Conservation (phyloP, 2,797 vertebrate genomes). For the Hapalemur alaotrensis region DNA sequence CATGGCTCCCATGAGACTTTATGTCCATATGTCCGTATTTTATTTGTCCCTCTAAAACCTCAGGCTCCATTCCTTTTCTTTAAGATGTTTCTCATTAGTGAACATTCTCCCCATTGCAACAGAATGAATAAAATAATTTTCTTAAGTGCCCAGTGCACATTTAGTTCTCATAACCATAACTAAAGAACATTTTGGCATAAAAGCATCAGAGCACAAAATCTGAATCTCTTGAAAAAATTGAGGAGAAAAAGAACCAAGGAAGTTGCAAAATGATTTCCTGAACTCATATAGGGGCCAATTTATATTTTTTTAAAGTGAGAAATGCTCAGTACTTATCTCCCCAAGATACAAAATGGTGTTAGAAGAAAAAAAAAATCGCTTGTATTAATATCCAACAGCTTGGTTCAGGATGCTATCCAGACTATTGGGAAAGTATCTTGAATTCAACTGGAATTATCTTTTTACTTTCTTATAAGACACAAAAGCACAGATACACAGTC, state of each 20-base stretch:
- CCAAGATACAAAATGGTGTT: conserved; percentile 27
- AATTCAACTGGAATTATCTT: conserved; percentile 4
- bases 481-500: background rate
- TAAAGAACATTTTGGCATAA: conserved; percentile 11
- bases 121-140: background rate
- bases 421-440: conserved; percentile 7
- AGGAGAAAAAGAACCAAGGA: conserved; percentile 6
- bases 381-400: conserved; percentile 11
- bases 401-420: background rate
- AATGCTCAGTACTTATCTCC: conserved; percentile 54
- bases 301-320: conserved; percentile 28
- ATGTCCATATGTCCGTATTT: background rate
- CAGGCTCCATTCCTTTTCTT: background rate
- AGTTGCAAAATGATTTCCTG: conserved; percentile 35
- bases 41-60: background rate
- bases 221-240: background rate
- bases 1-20: background rate
- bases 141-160: background rate
- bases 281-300: background rate
- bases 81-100: background rate
- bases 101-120: background rate
- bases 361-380: conserved; percentile 3
- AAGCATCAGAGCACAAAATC: background rate
- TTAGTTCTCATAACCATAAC: conserved; percentile 10
- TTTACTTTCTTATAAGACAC: background rate